Evolutionary conservation across 2,797 vertebrate genomes (phyloP), one percentile per base, ranked within the genome.

Genomic region (Amniataba percoides): DNA sequence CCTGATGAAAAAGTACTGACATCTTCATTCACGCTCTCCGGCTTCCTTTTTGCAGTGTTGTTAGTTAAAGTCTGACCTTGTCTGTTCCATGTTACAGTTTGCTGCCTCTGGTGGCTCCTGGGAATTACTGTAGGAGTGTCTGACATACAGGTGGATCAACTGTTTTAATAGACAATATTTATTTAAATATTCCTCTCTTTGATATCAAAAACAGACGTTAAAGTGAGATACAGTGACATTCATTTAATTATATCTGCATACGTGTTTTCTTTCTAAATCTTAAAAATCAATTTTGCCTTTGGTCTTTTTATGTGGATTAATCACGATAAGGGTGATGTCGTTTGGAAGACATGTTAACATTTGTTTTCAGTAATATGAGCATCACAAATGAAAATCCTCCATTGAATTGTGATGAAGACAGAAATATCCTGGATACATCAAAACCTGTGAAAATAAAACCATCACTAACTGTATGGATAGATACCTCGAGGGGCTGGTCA

Each of bases 1-100:
- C 27, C 51, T 67, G 70, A 61, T 73, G 61, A 65, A 70, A 64
- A 72, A 66, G 31, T n/a, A 43, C 58, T 61, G 65, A 80, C 61
- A 57, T 84, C 61, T 81, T 81, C 62, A 72, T 82, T 71, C 56
- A 62, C 8, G 5, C n/a, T 52, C 42, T 70, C n/a, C 34, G n/a
- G 16, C 18, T 59, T 52, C 48, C 16, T 63, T 68, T 66, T 58
- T 56, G 25, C 19, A 34, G 4, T 27, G 15, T 70, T 58, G 45
- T 80, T 80, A 60, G 49, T 65, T 73, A 57, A 64, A 45, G 36
- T 49, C 52, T 65, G 71, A 65, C 62, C 53, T 76, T 58, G 65
- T 72, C 53, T 66, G 12, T n/a, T 73, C 5, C 40, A 10, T 57
- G 62, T 77, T 52, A 59, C 61, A 67, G 57, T 83, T 73, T 65